These are phyloP conservation scores for Hyperoodon ampullatus DNA, from an alignment of 2,113 vertebrate genomes.

Conservation along the genomic window DNA sequence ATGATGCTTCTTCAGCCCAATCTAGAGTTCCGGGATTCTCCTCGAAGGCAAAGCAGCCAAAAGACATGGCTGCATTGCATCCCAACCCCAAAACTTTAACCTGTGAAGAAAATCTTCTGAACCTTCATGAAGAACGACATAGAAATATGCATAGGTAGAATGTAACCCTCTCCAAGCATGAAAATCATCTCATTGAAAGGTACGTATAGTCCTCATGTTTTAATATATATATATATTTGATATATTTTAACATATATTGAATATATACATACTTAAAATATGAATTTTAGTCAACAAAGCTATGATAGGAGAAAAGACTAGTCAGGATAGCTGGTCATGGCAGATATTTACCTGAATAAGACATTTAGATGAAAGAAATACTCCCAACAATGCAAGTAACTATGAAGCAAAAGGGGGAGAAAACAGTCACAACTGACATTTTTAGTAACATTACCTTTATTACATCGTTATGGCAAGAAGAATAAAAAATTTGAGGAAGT, in stretches of 20 bases:
- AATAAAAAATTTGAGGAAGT: slow-evolving; percentile 38
- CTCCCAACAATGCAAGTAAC: neutral
- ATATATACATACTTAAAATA: neutral
- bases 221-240: neutral
- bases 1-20: slow-evolving; percentile 62
- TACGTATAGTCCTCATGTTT: slow-evolving; percentile 78
- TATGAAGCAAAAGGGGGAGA: neutral
- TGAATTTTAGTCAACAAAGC: neutral
- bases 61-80: slow-evolving; percentile 74
- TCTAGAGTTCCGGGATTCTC: slow-evolving; percentile 61
- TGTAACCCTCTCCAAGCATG: slow-evolving; percentile 79
- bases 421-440: neutral
- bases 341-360: slow-evolving; percentile 8
- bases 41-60: slow-evolving; percentile 72
- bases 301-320: neutral
- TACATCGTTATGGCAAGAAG: slow-evolving; percentile 22
- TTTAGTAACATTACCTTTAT: slow-evolving; percentile 31
- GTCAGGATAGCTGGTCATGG: neutral
- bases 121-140: slow-evolving; percentile 83
- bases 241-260: neutral
- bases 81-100: slow-evolving; percentile 80
- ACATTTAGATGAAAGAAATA: slow-evolving; percentile 16
- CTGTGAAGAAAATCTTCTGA: slow-evolving; percentile 85
- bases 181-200: slow-evolving; percentile 85
- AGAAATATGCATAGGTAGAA: slow-evolving; percentile 88